Base-by-base conservation (phyloP, 1,140 invertebrate species). In the Scaptomyza montana region DNA sequence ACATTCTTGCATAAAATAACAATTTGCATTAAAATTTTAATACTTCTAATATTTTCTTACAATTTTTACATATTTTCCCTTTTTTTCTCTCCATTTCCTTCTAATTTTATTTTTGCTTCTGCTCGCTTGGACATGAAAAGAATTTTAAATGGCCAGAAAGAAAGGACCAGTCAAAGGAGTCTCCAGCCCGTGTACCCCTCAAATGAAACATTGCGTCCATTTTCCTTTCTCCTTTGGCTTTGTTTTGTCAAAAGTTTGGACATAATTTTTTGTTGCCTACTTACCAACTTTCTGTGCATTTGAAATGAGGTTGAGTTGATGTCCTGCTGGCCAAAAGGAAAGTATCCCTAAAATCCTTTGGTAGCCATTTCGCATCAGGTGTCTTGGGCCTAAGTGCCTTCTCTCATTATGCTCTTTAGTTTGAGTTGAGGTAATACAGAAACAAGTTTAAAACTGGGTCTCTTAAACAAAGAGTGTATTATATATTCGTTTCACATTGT, bases 1-100 rank as follows among this genome's bases (percentile, higher is more conserved):
- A 80, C 74, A 89, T 84, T 89, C 85, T 84, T 89, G 85, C 74
- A 89, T 89, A 78, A 89, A 89, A 89, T 89, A 89, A 89, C 80
- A 89, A 84, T 89, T 89, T 89, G 85, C 85, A 84, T 89, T 84
- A 89, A 75, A 84, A 84, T 84, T 80, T 70, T 89, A 89, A 89
- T 84, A 80, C 84, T 79, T 80, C 59, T 84, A 89, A 89, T 89
- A 89, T 89, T 89, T 89, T 60, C 60, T 69, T 80, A 69, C 63
- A 69, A 69, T 77, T 73, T 64, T 74, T 65, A 50, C 63, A 57
- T 76, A n/a, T 71, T 65, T 66, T 25, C 30, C 9, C 50, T 57
- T 65, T 63, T 46, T 55, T 54, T 53, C 12, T 53, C 54, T 53
- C 59, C 57, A 49, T 56, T 56, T 45, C 28, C 13, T 33, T 45